These are phyloP conservation scores for Syngnathus floridae DNA, from an alignment of 2,113 vertebrate species.

Conservation along the genomic window DNA sequence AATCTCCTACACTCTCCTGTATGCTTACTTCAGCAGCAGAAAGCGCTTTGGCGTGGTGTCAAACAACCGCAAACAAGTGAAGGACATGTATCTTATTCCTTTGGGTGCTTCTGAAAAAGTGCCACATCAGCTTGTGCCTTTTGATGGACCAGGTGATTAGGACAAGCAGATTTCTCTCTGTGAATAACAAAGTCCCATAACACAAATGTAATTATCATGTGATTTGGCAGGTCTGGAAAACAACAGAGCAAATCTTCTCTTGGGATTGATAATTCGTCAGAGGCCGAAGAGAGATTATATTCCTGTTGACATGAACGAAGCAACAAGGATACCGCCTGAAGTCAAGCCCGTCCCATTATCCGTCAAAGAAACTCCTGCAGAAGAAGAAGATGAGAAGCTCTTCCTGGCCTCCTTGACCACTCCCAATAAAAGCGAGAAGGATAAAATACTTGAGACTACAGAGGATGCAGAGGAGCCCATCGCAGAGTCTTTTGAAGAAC, in stretches of 20 bases:
- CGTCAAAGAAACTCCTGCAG: constrained; percentile 60
- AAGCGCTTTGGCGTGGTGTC: constrained; percentile 93
- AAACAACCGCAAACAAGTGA: constrained; percentile 94
- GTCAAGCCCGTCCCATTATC: constrained; percentile 75
- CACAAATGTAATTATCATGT: constrained; percentile 9
- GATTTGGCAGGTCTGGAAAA: constrained; percentile 83
- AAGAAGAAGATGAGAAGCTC: constrained; percentile 80
- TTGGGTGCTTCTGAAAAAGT: constrained; percentile 90
- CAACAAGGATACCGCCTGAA: constrained; percentile 73
- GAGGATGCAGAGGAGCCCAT: constrained; percentile 56
- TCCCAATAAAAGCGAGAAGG: constrained; percentile 76
- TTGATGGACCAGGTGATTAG: constrained; percentile 92
- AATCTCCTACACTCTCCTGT: constrained; percentile 90
- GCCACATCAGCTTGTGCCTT: constrained; percentile 95
- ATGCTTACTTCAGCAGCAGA: constrained; percentile 96
- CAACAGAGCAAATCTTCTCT: constrained; percentile 86
- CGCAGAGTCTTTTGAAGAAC: constrained; percentile 53
- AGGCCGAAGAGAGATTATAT: constrained; percentile 84
- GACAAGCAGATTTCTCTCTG: neutral
- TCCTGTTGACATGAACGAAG: constrained; percentile 71
- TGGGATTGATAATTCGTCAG: constrained; percentile 93
- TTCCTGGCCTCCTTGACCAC: constrained; percentile 82
- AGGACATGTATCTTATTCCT: constrained; percentile 98
- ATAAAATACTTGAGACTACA: constrained; percentile 70
- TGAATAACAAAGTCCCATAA: neutral